Evolutionary conservation across 2,797 vertebrate species (phyloP), one percentile per base, ranked within the genome.

Genomic region (Podarcis siculus): DNA sequence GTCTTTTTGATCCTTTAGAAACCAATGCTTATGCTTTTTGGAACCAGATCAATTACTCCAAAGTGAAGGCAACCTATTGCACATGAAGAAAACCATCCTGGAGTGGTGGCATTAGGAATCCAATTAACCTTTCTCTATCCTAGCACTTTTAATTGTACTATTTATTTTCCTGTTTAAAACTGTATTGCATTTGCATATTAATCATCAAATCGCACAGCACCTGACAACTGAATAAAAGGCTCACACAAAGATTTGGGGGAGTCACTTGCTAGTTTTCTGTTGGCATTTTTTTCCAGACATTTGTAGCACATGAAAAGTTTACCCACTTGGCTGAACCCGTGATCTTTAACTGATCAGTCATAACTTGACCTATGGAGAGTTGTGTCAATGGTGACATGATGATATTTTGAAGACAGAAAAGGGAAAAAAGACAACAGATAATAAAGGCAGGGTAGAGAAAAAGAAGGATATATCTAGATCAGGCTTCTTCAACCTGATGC

Each of bases 1-100:
- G 89, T 94, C 93, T 92, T 94, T 95, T 61, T 93, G 79, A 93
- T 94, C 89, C 91, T 92, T 94, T 90, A 92, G 92, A 93, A 95
- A 89, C 86, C 88, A 90, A 77, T 90, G 92, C 92, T 93, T 95
- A 92, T 91, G 58, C 87, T 91, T 94, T 94, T 90, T 92, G 87
- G 91, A 94, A 93, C 23, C 83, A 79, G 91, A 95, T 94, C 93
- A 95, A 76, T 94, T 92, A 93, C 89, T 93, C 92, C 79, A 83
- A 88, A 72, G 66, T 81, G 58, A 87, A 94, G 94, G 91, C 92
- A 94, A 92, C 78, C 42, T 89, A 90, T 76, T 91, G 89, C 69
- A 92, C 79, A 85, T 73, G 91, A 94, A 91, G 89, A 89, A 91
- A 91, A 84, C 75, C 49, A 78, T 91, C 85, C 81, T 90, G 61